Evolutionary conservation across 2,888 invertebrate species (phyloP).

Genomic region (Callinectes sapidus): DNA sequence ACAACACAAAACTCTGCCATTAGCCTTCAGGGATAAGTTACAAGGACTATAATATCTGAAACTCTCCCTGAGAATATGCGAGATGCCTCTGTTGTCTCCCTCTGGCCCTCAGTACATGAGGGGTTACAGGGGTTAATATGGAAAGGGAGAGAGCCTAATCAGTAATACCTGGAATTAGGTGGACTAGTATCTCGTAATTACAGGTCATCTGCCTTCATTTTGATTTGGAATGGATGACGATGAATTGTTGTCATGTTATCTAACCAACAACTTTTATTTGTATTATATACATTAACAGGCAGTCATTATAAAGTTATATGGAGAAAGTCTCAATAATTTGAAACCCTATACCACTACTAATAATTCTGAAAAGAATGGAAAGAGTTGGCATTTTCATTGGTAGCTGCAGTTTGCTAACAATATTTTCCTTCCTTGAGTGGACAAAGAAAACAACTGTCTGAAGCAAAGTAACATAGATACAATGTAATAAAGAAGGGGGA

Average conservation of each 20-base stretch:
- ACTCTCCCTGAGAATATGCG: conserved; percentile 38
- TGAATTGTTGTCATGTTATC: conserved; percentile 69
- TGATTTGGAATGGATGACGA: conserved; percentile 72
- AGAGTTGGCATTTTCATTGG: conserved; percentile 68
- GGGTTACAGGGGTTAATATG: conserved; percentile 62
- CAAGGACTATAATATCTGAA: conserved; percentile 47
- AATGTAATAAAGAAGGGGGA: conserved; percentile 68
- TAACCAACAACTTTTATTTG: conserved; percentile 71
- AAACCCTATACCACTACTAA: conserved; percentile 71
- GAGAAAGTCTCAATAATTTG: conserved; percentile 71
- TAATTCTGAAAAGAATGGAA: conserved; percentile 71
- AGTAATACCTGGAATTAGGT: conserved; percentile 68
- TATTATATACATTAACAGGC: conserved; percentile 72
- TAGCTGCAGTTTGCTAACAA: conserved; percentile 71
- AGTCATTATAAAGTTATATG: conserved; percentile 71
- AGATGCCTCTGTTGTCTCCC: conserved; percentile 51
- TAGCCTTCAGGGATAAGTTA: conserved; percentile 48
- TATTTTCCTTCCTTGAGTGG: conserved; percentile 70
- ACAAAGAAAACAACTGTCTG: conserved; percentile 69
- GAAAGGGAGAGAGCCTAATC: conserved; percentile 69
- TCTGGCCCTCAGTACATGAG: conserved; percentile 54
- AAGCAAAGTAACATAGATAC: conserved; percentile 71
- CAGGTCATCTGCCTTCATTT: conserved; percentile 70
- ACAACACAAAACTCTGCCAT: conserved; percentile 52
- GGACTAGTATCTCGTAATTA: conserved; percentile 66